Percentiles rank a stretch among this genome's conserved stretches.
Evolutionary conservation across 2,888 invertebrate genomes (phyloP).

Genomic region (Dasypolia templi): DNA sequence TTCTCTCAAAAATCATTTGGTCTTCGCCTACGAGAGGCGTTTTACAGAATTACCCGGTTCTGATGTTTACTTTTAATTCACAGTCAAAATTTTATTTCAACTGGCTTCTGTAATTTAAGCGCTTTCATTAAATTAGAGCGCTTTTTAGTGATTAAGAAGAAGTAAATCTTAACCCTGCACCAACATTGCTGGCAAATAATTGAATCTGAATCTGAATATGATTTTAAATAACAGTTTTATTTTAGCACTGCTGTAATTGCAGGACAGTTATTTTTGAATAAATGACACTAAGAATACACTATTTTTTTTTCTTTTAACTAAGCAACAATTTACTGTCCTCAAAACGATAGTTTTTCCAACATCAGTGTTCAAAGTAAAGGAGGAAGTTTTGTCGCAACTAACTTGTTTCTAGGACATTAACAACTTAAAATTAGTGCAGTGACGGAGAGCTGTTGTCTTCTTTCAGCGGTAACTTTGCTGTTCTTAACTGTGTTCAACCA

Average conservation of each 20-base stretch:
- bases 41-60: conserved; percentile 82
- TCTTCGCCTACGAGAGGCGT: conserved; percentile 80
- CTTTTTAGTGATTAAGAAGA: conserved; percentile 29
- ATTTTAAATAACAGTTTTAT: background rate
- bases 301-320: background rate
- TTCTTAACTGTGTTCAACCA: background rate
- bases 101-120: conserved; percentile 66
- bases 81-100: conserved; percentile 87
- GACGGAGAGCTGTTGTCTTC: conserved; percentile 27
- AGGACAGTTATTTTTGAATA: background rate
- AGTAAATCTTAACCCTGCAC: background rate
- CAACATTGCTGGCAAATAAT: too few species aligned
- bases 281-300: background rate
- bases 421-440: conserved; percentile 48
- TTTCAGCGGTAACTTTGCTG: background rate
- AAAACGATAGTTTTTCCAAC: conserved; percentile 38
- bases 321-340: conserved; percentile 17
- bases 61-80: conserved; percentile 89
- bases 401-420: conserved; percentile 57
- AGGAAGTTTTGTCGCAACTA: conserved; percentile 46
- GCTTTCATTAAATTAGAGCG: conserved; percentile 67
- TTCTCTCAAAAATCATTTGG: conserved; percentile 88
- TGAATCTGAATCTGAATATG: background rate
- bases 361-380: conserved; percentile 12
- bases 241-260: background rate